Evolutionary conservation across 2,113 vertebrate species (phyloP), one percentile per base, ranked within the genome.

Genomic region (Entelurus aequoreus): DNA sequence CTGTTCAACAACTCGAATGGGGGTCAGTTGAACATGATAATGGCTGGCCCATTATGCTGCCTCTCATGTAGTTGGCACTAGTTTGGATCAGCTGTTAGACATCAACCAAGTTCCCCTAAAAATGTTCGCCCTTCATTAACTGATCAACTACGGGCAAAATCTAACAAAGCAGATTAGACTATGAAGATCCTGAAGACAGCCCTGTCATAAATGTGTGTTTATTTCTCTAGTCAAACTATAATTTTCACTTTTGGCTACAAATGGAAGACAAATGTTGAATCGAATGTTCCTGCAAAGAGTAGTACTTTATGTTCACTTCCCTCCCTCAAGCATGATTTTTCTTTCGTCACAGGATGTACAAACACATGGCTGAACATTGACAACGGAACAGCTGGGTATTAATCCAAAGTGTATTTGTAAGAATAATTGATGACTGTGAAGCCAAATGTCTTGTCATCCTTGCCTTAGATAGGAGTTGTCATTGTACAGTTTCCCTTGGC

Each of bases 371-470:
- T 9, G 72, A 68, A 48, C 63, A 21, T 71, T 79, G 73, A 69
- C 75, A 78, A 75, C 72, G 69, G 71, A 76, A 71, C 48, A 63
- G 66, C 67, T 65, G 69, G 56, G 62, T 77, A 48, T 19, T 13
- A 15, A 21, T 63, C 65, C 73, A 84, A 75, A 62, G 14, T 50
- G 16, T 44, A 62, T 65, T 46, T 36, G 5, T 64, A 71, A 68
- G 60, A 66, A 69, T 68, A 68, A 78, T 75, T 62, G 60, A 72
- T 74, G 67, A 74, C 54, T 37, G 16, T 16, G 47, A 60, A 58
- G 76, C 79, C 77, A 76, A 64, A 76, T 76, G 78, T 65, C 78
- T 77, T 54, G 56, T 83, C 79, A 81, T 81, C 77, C 69, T 73
- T 74, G 75, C 74, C 72, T 68, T 72, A 66, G 58, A 79, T 46